Evolutionary conservation across 2,113 vertebrate species (phyloP).

Genomic region (Onychostruthus taczanowskii): DNA sequence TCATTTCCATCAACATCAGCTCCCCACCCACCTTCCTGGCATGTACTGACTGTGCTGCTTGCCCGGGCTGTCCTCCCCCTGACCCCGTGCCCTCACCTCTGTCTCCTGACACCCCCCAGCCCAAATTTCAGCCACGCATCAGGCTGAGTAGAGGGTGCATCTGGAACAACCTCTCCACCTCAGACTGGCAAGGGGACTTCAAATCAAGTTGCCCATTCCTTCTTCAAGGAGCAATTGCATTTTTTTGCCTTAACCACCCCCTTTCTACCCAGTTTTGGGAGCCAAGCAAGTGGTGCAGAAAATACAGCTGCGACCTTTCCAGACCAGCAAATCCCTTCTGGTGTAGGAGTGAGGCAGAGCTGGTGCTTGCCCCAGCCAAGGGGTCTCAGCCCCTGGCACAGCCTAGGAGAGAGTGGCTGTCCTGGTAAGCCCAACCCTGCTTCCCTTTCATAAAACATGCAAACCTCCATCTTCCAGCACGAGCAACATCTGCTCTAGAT

Average conservation of each 20-base stretch:
- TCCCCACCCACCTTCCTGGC: not conserved
- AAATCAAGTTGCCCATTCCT: not conserved
- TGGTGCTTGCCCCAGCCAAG: not conserved
- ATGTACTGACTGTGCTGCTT: not conserved
- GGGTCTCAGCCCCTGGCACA: not conserved
- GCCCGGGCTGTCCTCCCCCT: too few relatives aligned
- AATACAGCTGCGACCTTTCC: not conserved
- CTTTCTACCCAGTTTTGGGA: not conserved
- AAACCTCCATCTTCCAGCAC: slow-evolving; percentile 11
- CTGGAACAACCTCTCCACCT: not conserved
- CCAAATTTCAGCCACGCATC: accelerated
- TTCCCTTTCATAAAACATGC: slow-evolving; percentile 16
- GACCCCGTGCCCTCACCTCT: accelerated
- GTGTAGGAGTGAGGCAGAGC: not conserved
- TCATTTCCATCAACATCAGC: not conserved
- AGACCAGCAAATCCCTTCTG: not conserved
- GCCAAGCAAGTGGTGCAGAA: not conserved
- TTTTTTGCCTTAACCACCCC: not conserved
- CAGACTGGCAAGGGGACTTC: not conserved
- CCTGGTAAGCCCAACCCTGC: not conserved
- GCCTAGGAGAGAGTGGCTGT: not conserved
- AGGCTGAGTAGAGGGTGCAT: accelerated
- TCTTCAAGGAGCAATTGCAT: accelerated
- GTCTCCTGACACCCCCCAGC: not conserved
- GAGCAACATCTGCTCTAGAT: slow-evolving; percentile 42